Conservation (phyloP, 2,797 vertebrate genomes). For the Tamandua tetradactyla region DNA sequence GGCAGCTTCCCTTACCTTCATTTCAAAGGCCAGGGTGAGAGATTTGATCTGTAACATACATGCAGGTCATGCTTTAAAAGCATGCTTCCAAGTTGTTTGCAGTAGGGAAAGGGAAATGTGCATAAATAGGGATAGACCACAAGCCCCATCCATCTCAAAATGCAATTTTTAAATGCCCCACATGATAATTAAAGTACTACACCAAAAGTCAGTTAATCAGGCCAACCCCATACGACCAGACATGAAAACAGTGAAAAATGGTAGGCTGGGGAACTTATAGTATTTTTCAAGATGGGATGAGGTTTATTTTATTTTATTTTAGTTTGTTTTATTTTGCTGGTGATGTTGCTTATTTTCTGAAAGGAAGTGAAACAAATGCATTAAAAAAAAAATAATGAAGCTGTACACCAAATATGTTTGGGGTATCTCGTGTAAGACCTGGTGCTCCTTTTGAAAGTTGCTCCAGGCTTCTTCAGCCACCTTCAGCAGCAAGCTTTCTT, state of each 20-base stretch:
- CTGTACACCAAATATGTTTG: slow-evolving; percentile 9
- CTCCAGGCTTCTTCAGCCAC: slow-evolving; percentile 52
- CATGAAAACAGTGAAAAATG: background rate
- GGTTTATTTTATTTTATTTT: too few species aligned
- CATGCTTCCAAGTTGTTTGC: background rate
- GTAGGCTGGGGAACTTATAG: background rate
- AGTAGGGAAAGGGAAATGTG: background rate
- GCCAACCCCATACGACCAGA: background rate
- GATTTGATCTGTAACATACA: background rate
- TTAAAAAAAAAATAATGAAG: background rate
- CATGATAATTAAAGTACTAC: background rate
- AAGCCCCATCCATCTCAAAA: background rate
- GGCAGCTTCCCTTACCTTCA: background rate
- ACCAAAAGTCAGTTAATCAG: background rate
- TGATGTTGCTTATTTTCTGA: background rate
- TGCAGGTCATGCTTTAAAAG: background rate
- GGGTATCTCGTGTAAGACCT: background rate
- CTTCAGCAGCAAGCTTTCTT: slow-evolving; percentile 22
- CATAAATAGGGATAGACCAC: background rate
- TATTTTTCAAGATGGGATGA: background rate
- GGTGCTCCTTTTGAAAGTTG: background rate
- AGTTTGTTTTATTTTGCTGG: background rate
- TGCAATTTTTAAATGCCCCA: background rate
- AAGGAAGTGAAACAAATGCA: background rate
- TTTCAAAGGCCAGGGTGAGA: background rate